Percentiles rank a stretch among this genome's conserved stretches.
phyloP scores from a whole-genome alignment of 2,113 vertebrate species.

The Microcebus lehilahytsara region DNA sequence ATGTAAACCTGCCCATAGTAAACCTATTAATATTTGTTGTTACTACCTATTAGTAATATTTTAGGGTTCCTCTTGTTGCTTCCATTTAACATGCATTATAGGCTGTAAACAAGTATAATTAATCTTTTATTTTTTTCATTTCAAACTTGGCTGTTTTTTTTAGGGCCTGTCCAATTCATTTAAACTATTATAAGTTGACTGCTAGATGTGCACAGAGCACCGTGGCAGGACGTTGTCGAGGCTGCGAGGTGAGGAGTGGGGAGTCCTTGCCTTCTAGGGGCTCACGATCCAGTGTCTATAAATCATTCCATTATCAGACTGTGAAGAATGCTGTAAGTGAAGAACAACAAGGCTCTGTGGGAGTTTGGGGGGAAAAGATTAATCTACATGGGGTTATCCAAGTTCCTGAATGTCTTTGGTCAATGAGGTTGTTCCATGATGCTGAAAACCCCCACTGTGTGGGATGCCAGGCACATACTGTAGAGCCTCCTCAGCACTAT shows the following conservation, averaged over 20 bases:
- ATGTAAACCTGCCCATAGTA: background rate
- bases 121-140: background rate
- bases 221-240: background rate
- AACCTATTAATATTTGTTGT: background rate
- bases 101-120: background rate
- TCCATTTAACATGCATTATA: background rate
- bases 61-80: background rate
- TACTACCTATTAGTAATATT: background rate
- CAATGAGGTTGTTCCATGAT: background rate
- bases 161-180: background rate
- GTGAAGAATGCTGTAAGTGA: background rate
- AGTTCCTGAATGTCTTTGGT: background rate
- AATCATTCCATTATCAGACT: background rate
- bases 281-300: background rate
- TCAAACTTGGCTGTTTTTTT: background rate
- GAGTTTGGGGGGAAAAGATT: background rate
- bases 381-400: background rate
- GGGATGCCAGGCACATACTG: background rate
- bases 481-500: background rate
- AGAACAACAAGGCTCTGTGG: background rate
- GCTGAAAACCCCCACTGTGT: background rate
- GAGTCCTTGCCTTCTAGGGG: background rate
- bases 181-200: background rate
- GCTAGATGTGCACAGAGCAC: background rate
- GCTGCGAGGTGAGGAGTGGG: background rate